Evolutionary conservation across 2,113 vertebrate species (phyloP).

Genomic region (Notarius quadriscutis): DNA sequence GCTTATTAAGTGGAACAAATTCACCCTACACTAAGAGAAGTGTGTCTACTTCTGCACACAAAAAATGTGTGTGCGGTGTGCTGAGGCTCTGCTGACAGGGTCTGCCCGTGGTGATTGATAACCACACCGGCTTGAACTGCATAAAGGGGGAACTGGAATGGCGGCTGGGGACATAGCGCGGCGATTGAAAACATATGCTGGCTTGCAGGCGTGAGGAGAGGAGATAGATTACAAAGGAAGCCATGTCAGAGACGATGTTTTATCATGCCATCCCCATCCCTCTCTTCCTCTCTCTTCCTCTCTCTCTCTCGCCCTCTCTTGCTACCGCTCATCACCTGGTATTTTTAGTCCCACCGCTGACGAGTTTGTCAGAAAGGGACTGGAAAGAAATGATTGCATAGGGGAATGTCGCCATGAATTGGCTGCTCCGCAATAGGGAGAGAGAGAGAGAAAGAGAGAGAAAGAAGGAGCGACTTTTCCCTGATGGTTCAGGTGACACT

Average conservation of each 20-base stretch:
- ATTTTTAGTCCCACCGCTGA: conserved; percentile 88
- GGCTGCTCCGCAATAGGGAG: conserved; percentile 19
- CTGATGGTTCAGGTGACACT: conserved; percentile 89
- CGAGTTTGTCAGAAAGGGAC: conserved; percentile 83
- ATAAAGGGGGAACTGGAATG: conserved; percentile 92
- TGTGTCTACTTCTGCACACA: conserved; percentile 51
- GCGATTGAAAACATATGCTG: conserved; percentile 99
- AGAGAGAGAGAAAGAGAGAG: conserved; percentile 49
- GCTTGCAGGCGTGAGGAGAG: conserved; percentile 90
- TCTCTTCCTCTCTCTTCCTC: conserved; percentile 47
- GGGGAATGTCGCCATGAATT: conserved; percentile 44
- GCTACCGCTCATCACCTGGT: conserved; percentile 79
- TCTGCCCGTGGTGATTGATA: conserved; percentile 96
- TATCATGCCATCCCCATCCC: conserved; percentile 92
- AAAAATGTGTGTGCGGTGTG: conserved; percentile 65
- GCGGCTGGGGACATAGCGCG: conserved; percentile 90
- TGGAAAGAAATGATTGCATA: conserved; percentile 78
- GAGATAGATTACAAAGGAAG: conserved; percentile 91
- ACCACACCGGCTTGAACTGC: conserved; percentile 93
- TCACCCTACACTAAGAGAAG: conserved; percentile 97
- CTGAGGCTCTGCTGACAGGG: conserved; percentile 91
- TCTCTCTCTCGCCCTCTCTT: conserved; percentile 48
- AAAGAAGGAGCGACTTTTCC: conserved; percentile 60
- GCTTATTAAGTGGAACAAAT: conserved; percentile 99
- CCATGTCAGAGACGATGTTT: conserved; percentile 87